These are phyloP conservation scores for Zaprionus kolodkinae DNA, from an alignment of 1,140 invertebrate species.

Conservation along the genomic window DNA sequence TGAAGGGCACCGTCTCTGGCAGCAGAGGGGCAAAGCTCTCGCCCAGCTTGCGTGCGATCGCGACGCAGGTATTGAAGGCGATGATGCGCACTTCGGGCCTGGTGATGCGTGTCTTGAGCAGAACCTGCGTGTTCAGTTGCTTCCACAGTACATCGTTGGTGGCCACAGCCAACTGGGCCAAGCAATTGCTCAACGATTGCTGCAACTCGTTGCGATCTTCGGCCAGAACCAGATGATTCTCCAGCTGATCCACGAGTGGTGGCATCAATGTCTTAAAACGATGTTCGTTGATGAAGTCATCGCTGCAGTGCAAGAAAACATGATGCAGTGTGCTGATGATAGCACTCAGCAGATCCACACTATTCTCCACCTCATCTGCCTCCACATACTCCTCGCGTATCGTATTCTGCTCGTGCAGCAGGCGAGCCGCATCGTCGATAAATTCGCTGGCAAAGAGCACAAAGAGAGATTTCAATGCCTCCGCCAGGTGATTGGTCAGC, in stretches of 20 bases:
- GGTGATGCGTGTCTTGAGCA: conserved; percentile 93
- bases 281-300: conserved; percentile 93
- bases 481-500: conserved; percentile 90
- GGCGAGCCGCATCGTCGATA: conserved; percentile 90
- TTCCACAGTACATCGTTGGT: conserved; percentile 95
- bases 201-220: conserved; percentile 85
- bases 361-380: conserved; percentile 84
- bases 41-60: conserved; percentile 90
- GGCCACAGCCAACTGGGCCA: conserved; percentile 92
- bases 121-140: conserved; percentile 93
- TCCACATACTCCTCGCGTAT: conserved; percentile 76
- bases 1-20: conserved; percentile 93
- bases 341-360: conserved; percentile 86
- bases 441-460: conserved; percentile 94
- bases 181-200: conserved; percentile 89
- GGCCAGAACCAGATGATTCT: conserved; percentile 88
- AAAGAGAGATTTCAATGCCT: conserved; percentile 94
- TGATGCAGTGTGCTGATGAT: conserved; percentile 90
- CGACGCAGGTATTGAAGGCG: conserved; percentile 88
- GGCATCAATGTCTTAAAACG: conserved; percentile 93
- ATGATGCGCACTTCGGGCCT: conserved; percentile 87
- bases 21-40: conserved; percentile 92
- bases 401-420: conserved; percentile 88
- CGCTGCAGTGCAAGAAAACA: conserved; percentile 92
- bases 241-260: conserved; percentile 94